Evolutionary conservation across 2,888 invertebrate species (phyloP), one percentile per base, ranked within the genome.

Genomic region (Cenopis cana): DNA sequence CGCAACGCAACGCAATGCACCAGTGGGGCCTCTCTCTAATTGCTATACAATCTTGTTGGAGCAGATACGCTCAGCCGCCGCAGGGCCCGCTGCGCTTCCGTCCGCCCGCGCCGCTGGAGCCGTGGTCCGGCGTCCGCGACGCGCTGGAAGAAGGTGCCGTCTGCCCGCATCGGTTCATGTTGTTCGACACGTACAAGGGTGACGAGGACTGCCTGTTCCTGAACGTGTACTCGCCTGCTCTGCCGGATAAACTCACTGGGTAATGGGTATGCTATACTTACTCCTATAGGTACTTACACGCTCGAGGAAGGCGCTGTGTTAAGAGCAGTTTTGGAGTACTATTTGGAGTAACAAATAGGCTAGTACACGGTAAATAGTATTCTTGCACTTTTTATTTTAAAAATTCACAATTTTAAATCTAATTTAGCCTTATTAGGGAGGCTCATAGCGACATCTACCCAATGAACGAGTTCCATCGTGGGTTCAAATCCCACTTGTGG

Each of bases 201-300:
- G 94, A 94, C 69, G 95, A 95, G 77, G 95, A 95, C 81, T 96
- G 96, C 77, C 93, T 96, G 24, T 96, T 95, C 80, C 86, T 96
- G 20, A 96, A 96, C 77, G 95, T 96, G 0, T 96, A 95, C 82
- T 93, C 95, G n/a, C 95, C 95, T 0, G 92, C 91, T 38, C 82
- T 95, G 68, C 94, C 94, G 52, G 93, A 93, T 74, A 89, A 85
- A 69, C 81, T 89, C 41, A 81, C 85, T 74, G 92, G 91, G 94
- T 94, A 81, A 85, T 74, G 92, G 91, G 94, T 94, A 85, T 33
- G 33, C 9, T 33, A 5, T 33, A 33, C 33, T 33, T 33, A 6
- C 33, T 33, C 33, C 33, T 5, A 33, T 33, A n/a, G n/a, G n/a
- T n/a, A n/a, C n/a, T n/a, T n/a, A 6, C n/a, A 1, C 12, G 46